These are phyloP conservation scores for Scaptomyza reducta DNA, from an alignment of 2,888 invertebrate genomes.

Conservation along the genomic window DNA sequence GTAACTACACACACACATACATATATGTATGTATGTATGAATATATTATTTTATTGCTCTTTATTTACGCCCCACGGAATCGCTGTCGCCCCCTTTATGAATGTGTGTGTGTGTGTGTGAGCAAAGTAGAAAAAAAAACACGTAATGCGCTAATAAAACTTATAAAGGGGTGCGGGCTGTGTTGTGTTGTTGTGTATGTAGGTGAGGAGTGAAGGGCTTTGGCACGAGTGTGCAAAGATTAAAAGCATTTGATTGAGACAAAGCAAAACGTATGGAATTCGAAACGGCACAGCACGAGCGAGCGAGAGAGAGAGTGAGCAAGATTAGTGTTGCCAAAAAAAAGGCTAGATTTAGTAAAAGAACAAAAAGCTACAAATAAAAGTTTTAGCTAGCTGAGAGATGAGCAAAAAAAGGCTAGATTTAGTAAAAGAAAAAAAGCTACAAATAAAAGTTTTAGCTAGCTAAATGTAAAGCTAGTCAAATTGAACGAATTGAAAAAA, in stretches of 20 bases:
- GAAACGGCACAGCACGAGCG: constrained; percentile 18
- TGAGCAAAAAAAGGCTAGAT: not conserved
- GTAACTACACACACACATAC: not conserved
- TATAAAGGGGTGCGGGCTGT: constrained; percentile 36
- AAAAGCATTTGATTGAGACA: constrained; percentile 73
- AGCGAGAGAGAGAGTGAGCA: not conserved
- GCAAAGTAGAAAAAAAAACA: constrained; percentile 28
- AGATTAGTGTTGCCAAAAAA: constrained; percentile 1
- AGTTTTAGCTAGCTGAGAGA: too few species aligned
- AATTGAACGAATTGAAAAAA: too few species aligned
- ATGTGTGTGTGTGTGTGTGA: constrained; percentile 10
- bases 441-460: not conserved
- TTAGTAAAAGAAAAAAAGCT: not conserved
- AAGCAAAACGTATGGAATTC: constrained; percentile 60
- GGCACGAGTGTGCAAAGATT: constrained; percentile 69
- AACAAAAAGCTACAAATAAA: not conserved
- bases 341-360: not conserved
- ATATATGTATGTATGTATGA: constrained; percentile 7
- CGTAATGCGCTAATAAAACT: constrained; percentile 73
- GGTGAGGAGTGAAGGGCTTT: constrained; percentile 20
- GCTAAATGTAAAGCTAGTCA: too few species aligned
- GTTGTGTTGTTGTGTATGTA: not conserved
- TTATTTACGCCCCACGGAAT: constrained; percentile 68
- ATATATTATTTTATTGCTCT: constrained; percentile 60
- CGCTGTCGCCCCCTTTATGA: constrained; percentile 25